Evolutionary conservation across 1,140 invertebrate species (phyloP).

Genomic region (Atta texana): DNA sequence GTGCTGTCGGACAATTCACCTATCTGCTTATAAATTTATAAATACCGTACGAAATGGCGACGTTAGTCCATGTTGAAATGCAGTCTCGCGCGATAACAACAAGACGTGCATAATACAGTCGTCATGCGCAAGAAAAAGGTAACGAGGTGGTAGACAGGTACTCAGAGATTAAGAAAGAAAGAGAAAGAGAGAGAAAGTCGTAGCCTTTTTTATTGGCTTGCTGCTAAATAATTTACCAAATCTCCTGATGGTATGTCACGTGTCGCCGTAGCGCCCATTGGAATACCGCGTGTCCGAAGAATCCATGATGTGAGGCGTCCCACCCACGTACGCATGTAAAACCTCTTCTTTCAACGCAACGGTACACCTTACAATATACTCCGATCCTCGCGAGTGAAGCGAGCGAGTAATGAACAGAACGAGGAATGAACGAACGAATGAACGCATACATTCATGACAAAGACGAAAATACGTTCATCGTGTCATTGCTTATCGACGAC

Average conservation of each 20-base stretch:
- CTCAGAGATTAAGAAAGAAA: neutral
- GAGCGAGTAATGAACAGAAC: neutral
- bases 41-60: neutral
- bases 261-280: slow-evolving; percentile 60
- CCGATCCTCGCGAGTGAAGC: slow-evolving; percentile 28
- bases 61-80: neutral
- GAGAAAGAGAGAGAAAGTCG: neutral
- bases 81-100: neutral
- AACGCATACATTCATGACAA: slow-evolving; percentile 30
- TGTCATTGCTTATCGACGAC: slow-evolving; percentile 70
- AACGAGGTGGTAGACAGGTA: slow-evolving; percentile 28
- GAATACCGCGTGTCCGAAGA: slow-evolving; percentile 67
- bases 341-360: slow-evolving; percentile 64
- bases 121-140: slow-evolving; percentile 40
- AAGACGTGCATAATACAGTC: slow-evolving; percentile 57
- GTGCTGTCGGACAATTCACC: slow-evolving; percentile 5
- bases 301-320: slow-evolving; percentile 70
- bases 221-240: slow-evolving; percentile 73
- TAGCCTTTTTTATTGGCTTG: slow-evolving; percentile 20
- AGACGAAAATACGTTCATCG: slow-evolving; percentile 72
- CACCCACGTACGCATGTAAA: slow-evolving; percentile 72
- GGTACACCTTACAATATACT: slow-evolving; percentile 69
- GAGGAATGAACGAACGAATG: slow-evolving; percentile 4
- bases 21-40: slow-evolving; percentile 35
- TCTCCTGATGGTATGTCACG: slow-evolving; percentile 69